Conservation (phyloP, 2,113 vertebrate genomes). For the Cyanocitta stelleri region DNA sequence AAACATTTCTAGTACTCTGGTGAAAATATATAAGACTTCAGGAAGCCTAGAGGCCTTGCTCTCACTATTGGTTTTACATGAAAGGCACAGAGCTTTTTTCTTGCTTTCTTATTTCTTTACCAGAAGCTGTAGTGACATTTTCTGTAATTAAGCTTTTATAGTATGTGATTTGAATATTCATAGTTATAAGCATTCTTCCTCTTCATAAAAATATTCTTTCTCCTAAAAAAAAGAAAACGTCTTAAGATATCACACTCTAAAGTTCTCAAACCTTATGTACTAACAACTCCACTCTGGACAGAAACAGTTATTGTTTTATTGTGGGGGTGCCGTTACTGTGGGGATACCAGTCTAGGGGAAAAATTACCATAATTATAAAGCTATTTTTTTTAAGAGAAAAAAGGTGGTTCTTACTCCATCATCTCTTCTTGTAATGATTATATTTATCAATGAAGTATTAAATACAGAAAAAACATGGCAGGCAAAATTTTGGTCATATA, state of each 20-base stretch:
- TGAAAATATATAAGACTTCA: neutral
- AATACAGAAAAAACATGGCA: neutral
- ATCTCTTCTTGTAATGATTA: neutral
- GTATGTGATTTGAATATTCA: neutral
- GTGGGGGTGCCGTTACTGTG: neutral
- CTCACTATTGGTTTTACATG: neutral
- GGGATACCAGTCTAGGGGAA: neutral
- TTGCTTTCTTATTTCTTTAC: neutral
- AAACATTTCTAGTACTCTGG: neutral
- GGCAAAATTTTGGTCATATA: neutral
- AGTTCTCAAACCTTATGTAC: neutral
- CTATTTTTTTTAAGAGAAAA: no score
- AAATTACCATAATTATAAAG: neutral
- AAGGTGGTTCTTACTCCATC: rapidly evolving
- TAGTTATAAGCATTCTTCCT: neutral
- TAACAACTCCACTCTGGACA: neutral
- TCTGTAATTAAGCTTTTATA: neutral
- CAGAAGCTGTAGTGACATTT: neutral
- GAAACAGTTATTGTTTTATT: neutral
- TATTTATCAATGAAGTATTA: neutral
- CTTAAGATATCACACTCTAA: neutral
- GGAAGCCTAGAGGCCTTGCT: neutral
- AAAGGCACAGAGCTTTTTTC: neutral
- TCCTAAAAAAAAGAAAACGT: neutral
- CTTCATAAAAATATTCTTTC: neutral